Evolutionary conservation across 2,797 vertebrate genomes (phyloP), one percentile per base, ranked within the genome.

Genomic region (Gambusia yucatana): DNA sequence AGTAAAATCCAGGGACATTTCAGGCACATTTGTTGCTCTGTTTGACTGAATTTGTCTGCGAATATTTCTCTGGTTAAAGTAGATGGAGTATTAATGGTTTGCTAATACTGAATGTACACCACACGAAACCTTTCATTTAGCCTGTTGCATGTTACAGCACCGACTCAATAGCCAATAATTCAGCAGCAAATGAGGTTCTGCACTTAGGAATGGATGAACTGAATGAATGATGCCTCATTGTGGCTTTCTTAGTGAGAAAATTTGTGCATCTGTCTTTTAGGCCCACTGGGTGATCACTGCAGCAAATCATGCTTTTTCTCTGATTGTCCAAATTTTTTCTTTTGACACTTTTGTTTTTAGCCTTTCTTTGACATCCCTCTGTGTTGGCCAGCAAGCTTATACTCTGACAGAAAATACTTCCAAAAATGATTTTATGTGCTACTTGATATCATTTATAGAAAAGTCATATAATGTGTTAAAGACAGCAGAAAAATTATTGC

Each of bases 71-170:
- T 46, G 41, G 36, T 36, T 50, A 3, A 28, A 46, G 17, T 72
- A 78, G 30, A 78, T 63, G 13, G 69, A 28, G 33, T 75, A n/a
- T 44, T 82, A 39, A 50, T 36, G 17, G 79, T 81, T 33, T 33
- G 69, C 57, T 73, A 81, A 75, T 73, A 43, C 2, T 85, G 90
- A 92, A 90, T 90, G 88, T 89, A 90, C 16, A 57, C 20, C 63
- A 82, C 77, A 39, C 47, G 28, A 80, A 75, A 84, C 28, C 86
- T 79, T 59, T 72, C 28, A n/a, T 78, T 82, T 81, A 17, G 8
- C 41, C 43, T 28, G 36, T 55, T 79, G 25, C 57, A 6, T 61
- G 61, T 39, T n/a, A 46, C 65, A 52, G 20, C 72, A 72, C 73
- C n/a, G 55, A 80, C 14, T 75, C n/a, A 72, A 52, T 57, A 17